Conservation (phyloP, 1,140 invertebrate genomes). For the Drosophila pectinifera region DNA sequence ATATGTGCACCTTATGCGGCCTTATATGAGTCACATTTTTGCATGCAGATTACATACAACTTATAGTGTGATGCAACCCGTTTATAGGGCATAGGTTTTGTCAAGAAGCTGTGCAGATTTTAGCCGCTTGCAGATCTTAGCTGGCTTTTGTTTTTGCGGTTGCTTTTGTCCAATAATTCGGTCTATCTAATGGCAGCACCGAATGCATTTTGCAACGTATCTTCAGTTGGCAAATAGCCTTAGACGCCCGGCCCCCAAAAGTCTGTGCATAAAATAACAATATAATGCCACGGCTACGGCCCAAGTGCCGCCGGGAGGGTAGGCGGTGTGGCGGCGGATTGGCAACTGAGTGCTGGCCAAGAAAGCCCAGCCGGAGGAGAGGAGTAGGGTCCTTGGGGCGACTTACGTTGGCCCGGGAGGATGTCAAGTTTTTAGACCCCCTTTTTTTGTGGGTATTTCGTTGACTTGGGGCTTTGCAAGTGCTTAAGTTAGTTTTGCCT, state of each 20-base stretch:
- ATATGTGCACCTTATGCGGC: too few species aligned
- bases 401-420: conserved; percentile 67
- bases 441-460: conserved; percentile 21
- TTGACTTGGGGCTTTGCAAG: conserved; percentile 31
- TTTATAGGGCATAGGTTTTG: conserved; percentile 33
- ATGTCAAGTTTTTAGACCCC: conserved; percentile 63
- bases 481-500: conserved; percentile 24
- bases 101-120: neutral
- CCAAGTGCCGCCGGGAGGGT: conserved; percentile 25
- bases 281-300: conserved; percentile 71
- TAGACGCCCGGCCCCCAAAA: conserved; percentile 64
- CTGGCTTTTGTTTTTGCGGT: conserved; percentile 73
- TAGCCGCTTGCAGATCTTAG: conserved; percentile 27
- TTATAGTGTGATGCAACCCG: neutral
- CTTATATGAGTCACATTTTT: too few species aligned
- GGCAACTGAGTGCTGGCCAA: conserved; percentile 40
- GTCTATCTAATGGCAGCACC: conserved; percentile 75
- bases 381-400: conserved; percentile 51
- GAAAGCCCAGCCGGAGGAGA: conserved; percentile 20
- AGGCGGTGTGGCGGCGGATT: neutral
- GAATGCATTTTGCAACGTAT: conserved; percentile 81
- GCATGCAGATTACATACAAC: too few species aligned
- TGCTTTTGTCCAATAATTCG: conserved; percentile 76
- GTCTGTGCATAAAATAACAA: conserved; percentile 83
- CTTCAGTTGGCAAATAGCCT: conserved; percentile 76